Evolutionary conservation across 1,140 invertebrate species (phyloP).

Genomic region (Drosophila sturtevanti): DNA sequence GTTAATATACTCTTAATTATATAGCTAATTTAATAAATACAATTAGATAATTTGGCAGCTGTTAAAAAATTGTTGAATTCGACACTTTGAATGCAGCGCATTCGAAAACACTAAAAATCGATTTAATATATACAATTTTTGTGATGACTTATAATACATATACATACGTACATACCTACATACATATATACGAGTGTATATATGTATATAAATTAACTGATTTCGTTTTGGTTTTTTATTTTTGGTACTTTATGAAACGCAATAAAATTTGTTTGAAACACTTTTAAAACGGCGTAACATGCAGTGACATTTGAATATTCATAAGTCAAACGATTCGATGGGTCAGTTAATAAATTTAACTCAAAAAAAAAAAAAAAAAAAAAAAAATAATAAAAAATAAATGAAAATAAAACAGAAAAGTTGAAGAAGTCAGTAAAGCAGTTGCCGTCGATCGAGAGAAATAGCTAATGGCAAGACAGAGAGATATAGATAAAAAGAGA

Average conservation of each 20-base stretch:
- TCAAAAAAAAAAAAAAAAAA: slow-evolving; percentile 15
- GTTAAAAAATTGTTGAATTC: slow-evolving; percentile 45
- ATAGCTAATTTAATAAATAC: slow-evolving; percentile 12
- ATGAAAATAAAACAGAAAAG: not conserved
- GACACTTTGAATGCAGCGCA: slow-evolving; percentile 21
- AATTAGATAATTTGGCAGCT: slow-evolving; percentile 46
- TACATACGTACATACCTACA: too few relatives aligned
- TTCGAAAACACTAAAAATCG: slow-evolving; percentile 28
- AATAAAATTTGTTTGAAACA: slow-evolving; percentile 74
- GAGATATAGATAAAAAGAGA: not conserved
- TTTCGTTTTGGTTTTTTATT: slow-evolving; percentile 32
- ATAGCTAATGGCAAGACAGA: not conserved
- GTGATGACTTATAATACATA: too few relatives aligned
- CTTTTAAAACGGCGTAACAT: slow-evolving; percentile 71
- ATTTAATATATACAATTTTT: slow-evolving; percentile 46
- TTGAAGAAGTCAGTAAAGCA: slow-evolving; percentile 32
- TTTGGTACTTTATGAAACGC: slow-evolving; percentile 58
- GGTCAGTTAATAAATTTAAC: slow-evolving; percentile 56
- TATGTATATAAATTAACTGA: not conserved
- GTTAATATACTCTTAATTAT: slow-evolving; percentile 17
- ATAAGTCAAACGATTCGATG: slow-evolving; percentile 50
- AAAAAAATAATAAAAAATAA: too few relatives aligned
- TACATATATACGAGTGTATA: too few relatives aligned
- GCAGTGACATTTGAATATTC: slow-evolving; percentile 68
- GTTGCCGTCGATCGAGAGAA: slow-evolving; percentile 36